phyloP scores from a whole-genome alignment of 2,888 invertebrate genomes.

The Gerris lacustris region DNA sequence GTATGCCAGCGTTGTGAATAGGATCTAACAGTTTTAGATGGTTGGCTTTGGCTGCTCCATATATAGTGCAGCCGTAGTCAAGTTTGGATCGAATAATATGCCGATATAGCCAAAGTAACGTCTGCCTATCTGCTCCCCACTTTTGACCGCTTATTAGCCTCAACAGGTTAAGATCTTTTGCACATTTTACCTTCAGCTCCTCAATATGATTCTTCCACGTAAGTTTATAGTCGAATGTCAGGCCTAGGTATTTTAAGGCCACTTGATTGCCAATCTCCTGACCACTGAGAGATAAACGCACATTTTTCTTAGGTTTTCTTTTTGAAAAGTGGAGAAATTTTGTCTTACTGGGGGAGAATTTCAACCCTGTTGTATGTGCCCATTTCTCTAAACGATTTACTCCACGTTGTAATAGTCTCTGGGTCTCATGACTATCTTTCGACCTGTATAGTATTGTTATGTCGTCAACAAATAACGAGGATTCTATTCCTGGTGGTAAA shows the following conservation, averaged over 20 bases:
- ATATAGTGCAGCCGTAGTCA: too few relatives aligned
- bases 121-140: too few relatives aligned
- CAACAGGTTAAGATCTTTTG: too few relatives aligned
- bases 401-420: neutral
- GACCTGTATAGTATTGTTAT: neutral
- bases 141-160: too few relatives aligned
- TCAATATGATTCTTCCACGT: neutral
- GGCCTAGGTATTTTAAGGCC: neutral
- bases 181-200: too few relatives aligned
- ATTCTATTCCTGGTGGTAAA: neutral
- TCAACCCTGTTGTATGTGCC: neutral
- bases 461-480: neutral
- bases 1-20: too few relatives aligned
- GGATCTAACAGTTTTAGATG: too few relatives aligned
- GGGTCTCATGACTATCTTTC: neutral
- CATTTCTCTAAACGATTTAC: neutral
- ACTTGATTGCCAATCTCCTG: neutral
- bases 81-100: too few relatives aligned
- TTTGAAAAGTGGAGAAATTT: neutral
- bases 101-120: too few relatives aligned
- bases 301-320: neutral
- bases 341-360: neutral
- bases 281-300: neutral
- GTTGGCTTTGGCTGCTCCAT: too few relatives aligned
- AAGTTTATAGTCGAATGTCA: too few relatives aligned